Percentiles rank a stretch among this genome's conserved stretches.
These are phyloP conservation scores for Scartelaos histophorus DNA, from an alignment of 2,113 vertebrate genomes.

Conservation along the genomic window DNA sequence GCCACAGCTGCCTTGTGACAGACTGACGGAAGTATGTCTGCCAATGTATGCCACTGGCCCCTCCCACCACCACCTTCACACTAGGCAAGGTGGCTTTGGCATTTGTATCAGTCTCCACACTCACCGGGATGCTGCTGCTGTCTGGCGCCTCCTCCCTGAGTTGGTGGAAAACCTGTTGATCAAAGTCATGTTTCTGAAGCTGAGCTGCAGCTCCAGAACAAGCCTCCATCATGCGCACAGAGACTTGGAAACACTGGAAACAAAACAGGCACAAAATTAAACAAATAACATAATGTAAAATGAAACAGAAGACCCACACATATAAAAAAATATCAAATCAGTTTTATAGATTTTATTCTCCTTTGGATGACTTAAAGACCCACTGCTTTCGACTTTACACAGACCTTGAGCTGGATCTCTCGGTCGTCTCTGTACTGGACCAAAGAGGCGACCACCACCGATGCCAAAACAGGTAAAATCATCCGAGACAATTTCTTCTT, in stretches of 20 bases:
- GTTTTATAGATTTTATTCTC: too few relatives aligned
- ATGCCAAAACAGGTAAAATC: conserved; percentile 83
- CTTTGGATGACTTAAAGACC: too few relatives aligned
- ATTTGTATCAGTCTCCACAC: conserved; percentile 8
- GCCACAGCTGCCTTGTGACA: too few relatives aligned
- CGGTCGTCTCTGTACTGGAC: conserved; percentile 78
- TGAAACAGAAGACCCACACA: too few relatives aligned
- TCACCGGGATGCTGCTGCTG: conserved; percentile 77
- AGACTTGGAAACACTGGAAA: conserved; percentile 83
- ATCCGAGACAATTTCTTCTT: conserved; percentile 84
- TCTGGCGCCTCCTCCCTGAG: conserved; percentile 77
- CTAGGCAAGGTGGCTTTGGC: too few relatives aligned
- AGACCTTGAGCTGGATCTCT: conserved; percentile 84
- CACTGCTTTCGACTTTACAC: not conserved
- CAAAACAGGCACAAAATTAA: not conserved
- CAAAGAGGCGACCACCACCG: conserved; percentile 82
- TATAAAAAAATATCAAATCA: too few relatives aligned
- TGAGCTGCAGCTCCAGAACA: conserved; percentile 82
- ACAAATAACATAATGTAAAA: too few relatives aligned
- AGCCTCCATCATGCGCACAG: conserved; percentile 82
- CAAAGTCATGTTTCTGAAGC: conserved; percentile 84
- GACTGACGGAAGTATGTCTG: too few relatives aligned
- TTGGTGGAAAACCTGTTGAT: conserved; percentile 86
- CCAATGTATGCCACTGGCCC: too few relatives aligned
- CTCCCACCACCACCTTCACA: too few relatives aligned